Conservation (phyloP, 2,797 vertebrate species). For the Brotula barbata region DNA sequence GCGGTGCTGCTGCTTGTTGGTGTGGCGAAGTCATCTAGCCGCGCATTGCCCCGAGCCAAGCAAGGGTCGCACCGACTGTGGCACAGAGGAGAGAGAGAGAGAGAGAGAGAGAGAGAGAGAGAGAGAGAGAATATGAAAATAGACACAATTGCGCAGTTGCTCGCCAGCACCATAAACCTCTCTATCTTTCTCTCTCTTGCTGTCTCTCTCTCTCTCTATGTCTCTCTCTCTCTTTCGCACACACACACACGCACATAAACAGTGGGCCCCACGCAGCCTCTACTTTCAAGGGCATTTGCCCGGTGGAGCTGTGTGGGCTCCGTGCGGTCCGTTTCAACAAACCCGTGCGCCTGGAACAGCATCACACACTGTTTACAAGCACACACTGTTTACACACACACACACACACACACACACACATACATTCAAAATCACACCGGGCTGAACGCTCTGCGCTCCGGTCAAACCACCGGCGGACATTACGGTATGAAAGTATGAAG, state of each 20-base stretch:
- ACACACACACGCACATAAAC: constrained; percentile 14
- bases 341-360: constrained; percentile 15
- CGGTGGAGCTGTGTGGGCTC: constrained; percentile 30
- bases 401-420: background rate
- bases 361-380: constrained; percentile 4
- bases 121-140: constrained; percentile 43
- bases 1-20: constrained; percentile 66
- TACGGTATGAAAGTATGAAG: background rate
- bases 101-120: constrained; percentile 24
- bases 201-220: background rate
- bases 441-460: too few relatives aligned
- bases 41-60: constrained; percentile 70
- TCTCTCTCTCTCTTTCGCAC: constrained; percentile 14
- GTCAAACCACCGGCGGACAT: too few relatives aligned
- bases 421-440: too few relatives aligned
- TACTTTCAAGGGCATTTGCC: constrained; percentile 75
- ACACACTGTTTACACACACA: background rate
- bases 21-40: constrained; percentile 76
- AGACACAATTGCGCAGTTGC: constrained; percentile 77
- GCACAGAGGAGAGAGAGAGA: constrained; percentile 16
- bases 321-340: constrained; percentile 16
- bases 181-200: background rate
- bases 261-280: constrained; percentile 29
- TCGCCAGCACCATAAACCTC: constrained; percentile 39
- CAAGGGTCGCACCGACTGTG: constrained; percentile 69